Percentiles rank a stretch among this genome's conserved stretches.
phyloP scores from a whole-genome alignment of 2,888 invertebrate genomes.

The Thereva nobilitata region DNA sequence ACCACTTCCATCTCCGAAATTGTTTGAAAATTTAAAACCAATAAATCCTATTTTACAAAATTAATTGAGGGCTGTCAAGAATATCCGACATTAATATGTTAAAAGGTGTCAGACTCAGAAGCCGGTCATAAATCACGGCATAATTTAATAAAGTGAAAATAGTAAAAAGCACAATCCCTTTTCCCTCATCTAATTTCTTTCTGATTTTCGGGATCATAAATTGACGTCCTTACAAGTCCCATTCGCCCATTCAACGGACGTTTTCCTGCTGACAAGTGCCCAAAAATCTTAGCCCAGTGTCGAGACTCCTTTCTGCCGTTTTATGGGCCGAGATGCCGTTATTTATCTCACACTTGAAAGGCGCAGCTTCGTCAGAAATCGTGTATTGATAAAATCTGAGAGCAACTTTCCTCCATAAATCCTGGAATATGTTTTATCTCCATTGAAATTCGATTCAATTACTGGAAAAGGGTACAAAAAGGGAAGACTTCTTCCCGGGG shows the following conservation, averaged over 20 bases:
- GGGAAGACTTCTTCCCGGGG: conserved; percentile 4
- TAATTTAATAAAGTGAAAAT: too few relatives aligned
- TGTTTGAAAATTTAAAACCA: too few relatives aligned
- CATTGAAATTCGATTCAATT: conserved; percentile 29
- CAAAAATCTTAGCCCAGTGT: conserved; percentile 5
- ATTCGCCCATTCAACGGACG: conserved; percentile 1
- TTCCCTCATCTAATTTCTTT: too few relatives aligned
- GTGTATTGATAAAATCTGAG: conserved; percentile 25
- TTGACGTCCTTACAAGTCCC: too few relatives aligned
- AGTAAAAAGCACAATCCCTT: too few relatives aligned
- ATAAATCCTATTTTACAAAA: too few relatives aligned
- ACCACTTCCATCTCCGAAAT: too few relatives aligned
- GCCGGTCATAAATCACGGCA: too few relatives aligned
- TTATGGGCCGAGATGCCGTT: neutral
- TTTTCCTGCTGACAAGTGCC: conserved; percentile 3
- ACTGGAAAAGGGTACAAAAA: conserved; percentile 24
- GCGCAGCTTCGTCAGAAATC: conserved; percentile 15
- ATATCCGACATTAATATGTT: too few relatives aligned
- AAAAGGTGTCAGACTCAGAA: too few relatives aligned
- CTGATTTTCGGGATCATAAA: too few relatives aligned
- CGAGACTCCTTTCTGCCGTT: conserved; percentile 5
- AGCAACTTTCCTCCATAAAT: conserved; percentile 23
- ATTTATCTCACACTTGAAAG: conserved; percentile 9
- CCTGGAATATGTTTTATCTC: conserved; percentile 27
- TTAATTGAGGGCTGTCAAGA: too few relatives aligned